Evolutionary conservation across 2,113 vertebrate species (phyloP), one percentile per base, ranked within the genome.

Genomic region (Colius striatus): DNA sequence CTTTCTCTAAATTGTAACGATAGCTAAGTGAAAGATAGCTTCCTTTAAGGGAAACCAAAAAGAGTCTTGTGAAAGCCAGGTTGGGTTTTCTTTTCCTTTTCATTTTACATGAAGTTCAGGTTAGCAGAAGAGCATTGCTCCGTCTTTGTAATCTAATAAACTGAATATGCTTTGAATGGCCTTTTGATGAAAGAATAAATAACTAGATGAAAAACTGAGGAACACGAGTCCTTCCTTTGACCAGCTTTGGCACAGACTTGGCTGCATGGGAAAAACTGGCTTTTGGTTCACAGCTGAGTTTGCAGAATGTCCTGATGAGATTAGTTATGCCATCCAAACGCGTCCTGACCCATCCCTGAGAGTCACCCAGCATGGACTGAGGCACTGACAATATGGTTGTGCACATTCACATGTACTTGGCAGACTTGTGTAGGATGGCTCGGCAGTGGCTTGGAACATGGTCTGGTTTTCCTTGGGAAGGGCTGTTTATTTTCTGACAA

Each of bases 141-240:
- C 53, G 29, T 50, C 43, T 68, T 83, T 75, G 48, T 51, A 66
- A 79, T 85, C 62, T 57, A 68, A 65, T 71, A 43, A 54, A 66
- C 34, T 20, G 53, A 54, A 38, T 47, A 58, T 30, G 20, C 61
- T 91, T 80, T 77, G 58, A 70, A 82, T 90, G 38, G 34, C 29
- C 92, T 91, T 87, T 73, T 92, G 47, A 61, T 82, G 47, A 82
- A 85, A 68, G 57, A 84, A 53, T 74, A 84, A 81, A 82, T 84
- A 84, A 27, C 45, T 79, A 73, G 51, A 79, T 82, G 4, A 73
- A 85, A 91, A 45, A 70, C 36, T 38, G 25, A 73, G 53, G 26
- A 87, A 43, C 54, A 32, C 0, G 2, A 53, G 27, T 21, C 58
- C 25, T 87, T 81, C 27, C 20, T 48, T 54, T 79, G 54, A 55